Conservation (phyloP, 1,140 invertebrate species). For the Homarus americanus region DNA sequence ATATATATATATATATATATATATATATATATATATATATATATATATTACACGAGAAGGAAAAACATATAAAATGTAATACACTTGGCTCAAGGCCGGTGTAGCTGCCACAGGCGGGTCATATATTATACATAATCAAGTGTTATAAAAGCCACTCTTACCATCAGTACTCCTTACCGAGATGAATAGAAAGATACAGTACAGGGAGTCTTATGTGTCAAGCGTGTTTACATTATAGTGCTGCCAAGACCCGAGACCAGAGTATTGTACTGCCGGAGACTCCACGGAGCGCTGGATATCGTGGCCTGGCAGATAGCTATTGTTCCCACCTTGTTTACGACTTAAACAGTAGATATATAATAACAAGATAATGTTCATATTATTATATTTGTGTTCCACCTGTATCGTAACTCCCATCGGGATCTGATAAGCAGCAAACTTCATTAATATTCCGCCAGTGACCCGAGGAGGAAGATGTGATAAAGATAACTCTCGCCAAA, state of each 20-base stretch:
- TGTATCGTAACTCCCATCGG: neutral
- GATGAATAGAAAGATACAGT: neutral
- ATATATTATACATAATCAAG: conserved; percentile 3
- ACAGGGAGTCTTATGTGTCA: neutral
- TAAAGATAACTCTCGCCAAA: neutral
- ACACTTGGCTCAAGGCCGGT: too few relatives aligned
- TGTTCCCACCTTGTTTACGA: conserved; percentile 20
- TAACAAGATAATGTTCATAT: conserved; percentile 8
- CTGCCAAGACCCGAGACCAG: neutral
- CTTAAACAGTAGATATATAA: conserved; percentile 22
- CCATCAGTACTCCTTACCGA: neutral
- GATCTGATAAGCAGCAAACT: neutral
- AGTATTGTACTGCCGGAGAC: conserved; percentile 2
- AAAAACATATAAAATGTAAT: too few relatives aligned
- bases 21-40: too few relatives aligned
- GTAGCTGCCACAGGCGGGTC: too few relatives aligned
- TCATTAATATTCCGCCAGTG: neutral
- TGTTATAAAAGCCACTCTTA: neutral
- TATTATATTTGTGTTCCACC: conserved; percentile 9
- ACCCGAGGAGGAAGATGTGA: neutral
- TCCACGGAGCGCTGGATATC: neutral
- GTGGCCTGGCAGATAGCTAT: neutral
- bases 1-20: too few relatives aligned
- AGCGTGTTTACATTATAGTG: neutral
- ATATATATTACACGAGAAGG: too few relatives aligned